Conservation (phyloP, 2,888 invertebrate species). For the Watsonalla binaria region DNA sequence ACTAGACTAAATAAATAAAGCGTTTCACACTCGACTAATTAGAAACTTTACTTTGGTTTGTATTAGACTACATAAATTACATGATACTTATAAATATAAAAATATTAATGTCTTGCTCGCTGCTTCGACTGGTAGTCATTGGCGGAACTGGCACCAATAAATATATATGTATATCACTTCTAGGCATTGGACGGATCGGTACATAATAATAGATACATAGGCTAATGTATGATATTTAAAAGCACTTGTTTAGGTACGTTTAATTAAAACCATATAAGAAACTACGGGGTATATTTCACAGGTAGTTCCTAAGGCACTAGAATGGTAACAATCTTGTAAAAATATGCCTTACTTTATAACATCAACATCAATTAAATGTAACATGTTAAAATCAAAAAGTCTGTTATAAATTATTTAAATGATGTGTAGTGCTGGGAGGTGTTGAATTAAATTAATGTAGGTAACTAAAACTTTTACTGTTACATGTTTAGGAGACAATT, state of each 20-base stretch:
- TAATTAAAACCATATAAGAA: background rate
- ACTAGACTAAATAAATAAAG: slow-evolving; percentile 65
- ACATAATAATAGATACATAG: slow-evolving; percentile 5
- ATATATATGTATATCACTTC: background rate
- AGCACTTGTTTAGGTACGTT: slow-evolving; percentile 2
- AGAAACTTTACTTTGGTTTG: slow-evolving; percentile 75
- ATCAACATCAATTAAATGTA: no score
- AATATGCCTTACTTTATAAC: no score
- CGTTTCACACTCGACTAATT: slow-evolving; percentile 75
- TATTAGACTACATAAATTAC: slow-evolving; percentile 51
- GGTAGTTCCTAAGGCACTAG: slow-evolving; percentile 36
- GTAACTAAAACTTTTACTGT: no score
- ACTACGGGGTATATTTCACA: slow-evolving; percentile 21
- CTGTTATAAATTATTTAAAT: no score
- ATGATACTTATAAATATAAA: slow-evolving; percentile 8
- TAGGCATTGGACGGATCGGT: slow-evolving; percentile 2
- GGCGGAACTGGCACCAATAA: background rate
- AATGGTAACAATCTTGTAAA: slow-evolving; percentile 43
- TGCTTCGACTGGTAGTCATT: no score
- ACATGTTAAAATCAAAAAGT: no score
- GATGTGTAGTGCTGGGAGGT: no score
- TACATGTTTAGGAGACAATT: no score
- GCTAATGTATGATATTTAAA: no score
- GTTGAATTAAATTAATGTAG: no score
- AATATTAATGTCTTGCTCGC: background rate